phyloP scores from a whole-genome alignment of 2,888 invertebrate genomes.

The Drosophila kambysellisi region DNA sequence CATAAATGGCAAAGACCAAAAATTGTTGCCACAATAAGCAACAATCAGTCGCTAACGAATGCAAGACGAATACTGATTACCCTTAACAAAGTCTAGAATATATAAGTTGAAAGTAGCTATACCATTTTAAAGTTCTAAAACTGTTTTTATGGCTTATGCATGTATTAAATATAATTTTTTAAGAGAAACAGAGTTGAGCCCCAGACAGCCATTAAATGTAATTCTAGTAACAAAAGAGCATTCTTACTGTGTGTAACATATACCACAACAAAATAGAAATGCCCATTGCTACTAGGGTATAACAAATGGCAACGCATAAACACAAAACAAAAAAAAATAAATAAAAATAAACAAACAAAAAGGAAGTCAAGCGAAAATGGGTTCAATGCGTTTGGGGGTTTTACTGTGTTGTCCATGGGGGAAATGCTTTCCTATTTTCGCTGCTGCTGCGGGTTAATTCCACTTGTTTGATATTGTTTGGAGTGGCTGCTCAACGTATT shows the following conservation, averaged over 20 bases:
- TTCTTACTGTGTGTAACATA: background rate
- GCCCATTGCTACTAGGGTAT: background rate
- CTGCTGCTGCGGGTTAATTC: conserved; percentile 3
- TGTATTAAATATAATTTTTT: background rate
- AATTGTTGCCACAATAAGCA: conserved; percentile 21
- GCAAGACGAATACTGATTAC: conserved; percentile 23
- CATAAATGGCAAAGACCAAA: conserved; percentile 27
- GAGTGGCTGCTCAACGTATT: conserved; percentile 29
- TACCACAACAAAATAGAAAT: background rate
- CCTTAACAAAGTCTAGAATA: background rate
- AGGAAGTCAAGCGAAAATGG: conserved; percentile 74
- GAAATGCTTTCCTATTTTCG: conserved; percentile 25
- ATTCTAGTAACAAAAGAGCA: background rate
- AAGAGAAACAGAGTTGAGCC: background rate
- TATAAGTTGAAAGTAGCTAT: background rate
- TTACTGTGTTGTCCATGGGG: background rate
- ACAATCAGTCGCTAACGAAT: background rate
- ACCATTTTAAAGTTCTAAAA: background rate
- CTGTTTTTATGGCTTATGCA: background rate
- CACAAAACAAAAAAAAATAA: conserved; percentile 5
- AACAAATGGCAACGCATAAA: conserved; percentile 29
- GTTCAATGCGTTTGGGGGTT: conserved; percentile 40
- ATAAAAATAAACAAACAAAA: conserved; percentile 9
- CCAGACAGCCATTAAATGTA: background rate
- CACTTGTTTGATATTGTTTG: conserved; percentile 58